A percentile compares a stretch with the other conserved stretches of the same genome.
phyloP scores from a whole-genome alignment of 2,113 vertebrate species.

The Edolisoma coerulescens region DNA sequence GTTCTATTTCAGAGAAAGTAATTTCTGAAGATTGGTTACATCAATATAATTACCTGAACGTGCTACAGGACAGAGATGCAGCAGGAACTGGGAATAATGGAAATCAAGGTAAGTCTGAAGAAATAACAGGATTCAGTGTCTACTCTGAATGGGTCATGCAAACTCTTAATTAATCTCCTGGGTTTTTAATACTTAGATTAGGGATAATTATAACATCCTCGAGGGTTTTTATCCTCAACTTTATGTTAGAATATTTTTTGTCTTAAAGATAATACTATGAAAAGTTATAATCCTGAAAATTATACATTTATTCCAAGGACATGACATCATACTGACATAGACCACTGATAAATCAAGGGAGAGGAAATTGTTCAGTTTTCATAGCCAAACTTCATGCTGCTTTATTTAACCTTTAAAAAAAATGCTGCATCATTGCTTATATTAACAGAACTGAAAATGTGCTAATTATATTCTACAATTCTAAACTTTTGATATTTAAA shows the following conservation, averaged over 20 bases:
- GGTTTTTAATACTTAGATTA: background rate
- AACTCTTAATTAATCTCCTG: background rate
- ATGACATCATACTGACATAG: background rate
- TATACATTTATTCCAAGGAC: background rate
- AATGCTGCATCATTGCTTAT: background rate
- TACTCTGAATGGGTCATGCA: background rate
- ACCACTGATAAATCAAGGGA: background rate
- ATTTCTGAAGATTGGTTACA: background rate
- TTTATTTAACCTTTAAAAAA: background rate
- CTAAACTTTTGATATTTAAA: background rate
- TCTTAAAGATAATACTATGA: background rate
- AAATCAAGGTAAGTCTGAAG: background rate
- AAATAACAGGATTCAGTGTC: background rate
- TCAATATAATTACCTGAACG: background rate
- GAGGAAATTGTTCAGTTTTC: background rate
- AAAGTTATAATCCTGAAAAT: background rate
- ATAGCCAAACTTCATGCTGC: background rate
- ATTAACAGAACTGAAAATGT: background rate
- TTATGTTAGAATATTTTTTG: background rate
- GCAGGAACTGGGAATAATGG: background rate
- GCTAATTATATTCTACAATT: background rate
- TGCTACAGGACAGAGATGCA: background rate
- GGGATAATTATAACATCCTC: background rate
- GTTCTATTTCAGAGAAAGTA: background rate
- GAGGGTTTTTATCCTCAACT: background rate